These are phyloP conservation scores for Monochamus saltuarius DNA, from an alignment of 1,140 invertebrate genomes.

Conservation along the genomic window DNA sequence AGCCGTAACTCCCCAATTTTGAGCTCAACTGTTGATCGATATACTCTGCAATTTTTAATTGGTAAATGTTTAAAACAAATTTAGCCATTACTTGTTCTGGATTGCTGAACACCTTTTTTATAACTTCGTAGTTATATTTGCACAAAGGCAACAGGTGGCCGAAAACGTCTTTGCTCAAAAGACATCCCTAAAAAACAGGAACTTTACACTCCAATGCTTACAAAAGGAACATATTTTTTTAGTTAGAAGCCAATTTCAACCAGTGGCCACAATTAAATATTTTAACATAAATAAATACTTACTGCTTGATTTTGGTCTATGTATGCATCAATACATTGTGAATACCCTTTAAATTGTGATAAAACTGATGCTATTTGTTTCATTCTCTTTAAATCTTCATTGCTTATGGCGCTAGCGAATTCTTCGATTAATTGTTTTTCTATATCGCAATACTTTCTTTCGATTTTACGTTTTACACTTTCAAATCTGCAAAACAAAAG, in stretches of 20 bases:
- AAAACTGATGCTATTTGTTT: slow-evolving; percentile 89
- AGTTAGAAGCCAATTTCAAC: not conserved
- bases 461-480: slow-evolving; percentile 85
- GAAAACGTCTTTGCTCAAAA: slow-evolving; percentile 85
- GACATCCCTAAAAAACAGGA: slow-evolving; percentile 60
- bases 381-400: slow-evolving; percentile 85
- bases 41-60: slow-evolving; percentile 86
- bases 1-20: slow-evolving; percentile 80
- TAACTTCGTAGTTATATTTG: slow-evolving; percentile 83
- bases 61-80: slow-evolving; percentile 95
- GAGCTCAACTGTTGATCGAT: slow-evolving; percentile 78
- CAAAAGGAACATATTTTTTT: not conserved
- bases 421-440: slow-evolving; percentile 92
- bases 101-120: slow-evolving; percentile 93
- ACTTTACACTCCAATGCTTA: not conserved
- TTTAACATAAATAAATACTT: slow-evolving; percentile 36
- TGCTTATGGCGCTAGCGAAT: slow-evolving; percentile 85
- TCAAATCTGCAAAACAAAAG: slow-evolving; percentile 67
- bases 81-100: slow-evolving; percentile 98
- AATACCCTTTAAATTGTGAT: slow-evolving; percentile 95
- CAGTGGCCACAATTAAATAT: slow-evolving; percentile 7
- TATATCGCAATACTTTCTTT: slow-evolving; percentile 93
- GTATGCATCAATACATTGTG: slow-evolving; percentile 93
- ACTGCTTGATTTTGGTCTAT: slow-evolving; percentile 96
- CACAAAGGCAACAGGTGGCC: slow-evolving; percentile 88